phyloP scores from a whole-genome alignment of 2,113 vertebrate species.

The Verasper variegatus region DNA sequence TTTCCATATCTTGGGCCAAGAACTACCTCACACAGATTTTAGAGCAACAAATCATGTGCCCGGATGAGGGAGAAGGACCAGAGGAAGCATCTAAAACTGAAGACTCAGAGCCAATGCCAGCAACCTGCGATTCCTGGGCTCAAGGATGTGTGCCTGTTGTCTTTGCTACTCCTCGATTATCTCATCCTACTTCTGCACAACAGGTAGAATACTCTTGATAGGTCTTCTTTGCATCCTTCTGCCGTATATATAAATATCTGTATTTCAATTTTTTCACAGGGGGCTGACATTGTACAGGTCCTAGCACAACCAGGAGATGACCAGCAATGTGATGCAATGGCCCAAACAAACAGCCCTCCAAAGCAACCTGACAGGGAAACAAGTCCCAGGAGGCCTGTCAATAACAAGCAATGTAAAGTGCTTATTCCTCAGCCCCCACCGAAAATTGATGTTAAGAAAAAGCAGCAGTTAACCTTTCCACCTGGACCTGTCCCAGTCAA shows the following conservation, averaged over 20 bases:
- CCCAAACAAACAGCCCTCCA: not conserved
- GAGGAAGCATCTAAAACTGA: constrained; percentile 66
- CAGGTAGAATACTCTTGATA: constrained; percentile 35
- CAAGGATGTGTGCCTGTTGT: constrained; percentile 74
- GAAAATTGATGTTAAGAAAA: constrained; percentile 14
- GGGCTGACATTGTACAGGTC: not conserved
- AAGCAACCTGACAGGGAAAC: constrained; percentile 30
- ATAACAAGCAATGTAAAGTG: not conserved
- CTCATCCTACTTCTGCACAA: not conserved
- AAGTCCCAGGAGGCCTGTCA: not conserved
- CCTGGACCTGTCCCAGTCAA: not conserved
- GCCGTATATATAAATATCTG: not conserved
- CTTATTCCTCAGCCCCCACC: not conserved
- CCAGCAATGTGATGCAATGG: not conserved
- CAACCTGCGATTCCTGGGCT: constrained; percentile 79
- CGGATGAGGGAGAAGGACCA: constrained; percentile 80
- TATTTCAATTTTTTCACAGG: constrained; percentile 39
- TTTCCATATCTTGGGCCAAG: constrained; percentile 75
- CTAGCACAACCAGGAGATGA: constrained; percentile 9
- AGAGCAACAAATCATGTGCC: constrained; percentile 78
- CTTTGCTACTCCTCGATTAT: not conserved
- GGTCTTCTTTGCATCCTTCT: not conserved
- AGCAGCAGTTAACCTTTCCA: not conserved
- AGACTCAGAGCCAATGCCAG: constrained; percentile 80
- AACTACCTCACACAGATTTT: constrained; percentile 77